phyloP scores from a whole-genome alignment of 2,888 invertebrate genomes.

The Volucella inflata region DNA sequence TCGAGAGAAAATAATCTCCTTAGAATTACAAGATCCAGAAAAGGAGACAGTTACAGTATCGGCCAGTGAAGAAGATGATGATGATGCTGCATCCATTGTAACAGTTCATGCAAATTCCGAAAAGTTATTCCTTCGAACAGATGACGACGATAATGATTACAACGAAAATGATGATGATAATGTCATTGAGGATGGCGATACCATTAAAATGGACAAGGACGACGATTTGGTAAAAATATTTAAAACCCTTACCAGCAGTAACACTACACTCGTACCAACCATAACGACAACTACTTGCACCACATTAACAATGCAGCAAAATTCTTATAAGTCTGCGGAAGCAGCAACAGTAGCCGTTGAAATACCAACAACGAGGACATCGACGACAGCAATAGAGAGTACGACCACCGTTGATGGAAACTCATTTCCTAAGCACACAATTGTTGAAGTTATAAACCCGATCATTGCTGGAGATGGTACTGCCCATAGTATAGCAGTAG shows the following conservation, averaged over 20 bases:
- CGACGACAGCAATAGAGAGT: constrained; percentile 36
- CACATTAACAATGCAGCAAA: constrained; percentile 80
- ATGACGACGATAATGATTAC: constrained; percentile 74
- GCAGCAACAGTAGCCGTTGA: constrained; percentile 39
- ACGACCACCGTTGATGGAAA: constrained; percentile 57
- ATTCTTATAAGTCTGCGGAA: constrained; percentile 45
- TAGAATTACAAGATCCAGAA: constrained; percentile 89
- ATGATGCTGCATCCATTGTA: constrained; percentile 85
- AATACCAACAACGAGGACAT: constrained; percentile 34
- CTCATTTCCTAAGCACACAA: constrained; percentile 79
- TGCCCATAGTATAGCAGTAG: constrained; percentile 82
- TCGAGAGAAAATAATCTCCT: constrained; percentile 94
- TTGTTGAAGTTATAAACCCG: constrained; percentile 84
- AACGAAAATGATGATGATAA: constrained; percentile 70
- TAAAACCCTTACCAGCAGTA: constrained; percentile 52
- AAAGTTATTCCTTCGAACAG: constrained; percentile 82
- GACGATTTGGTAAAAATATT: constrained; percentile 51
- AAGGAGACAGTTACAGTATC: constrained; percentile 77
- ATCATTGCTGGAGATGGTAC: constrained; percentile 83
- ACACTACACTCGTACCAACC: constrained; percentile 31
- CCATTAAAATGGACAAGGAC: constrained; percentile 60
- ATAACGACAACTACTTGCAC: constrained; percentile 66
- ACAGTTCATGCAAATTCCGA: constrained; percentile 84
- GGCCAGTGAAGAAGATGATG: constrained; percentile 84
- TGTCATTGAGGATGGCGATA: constrained; percentile 76